Conservation (phyloP, 2,888 invertebrate genomes). For the Podotricha telesiphe region DNA sequence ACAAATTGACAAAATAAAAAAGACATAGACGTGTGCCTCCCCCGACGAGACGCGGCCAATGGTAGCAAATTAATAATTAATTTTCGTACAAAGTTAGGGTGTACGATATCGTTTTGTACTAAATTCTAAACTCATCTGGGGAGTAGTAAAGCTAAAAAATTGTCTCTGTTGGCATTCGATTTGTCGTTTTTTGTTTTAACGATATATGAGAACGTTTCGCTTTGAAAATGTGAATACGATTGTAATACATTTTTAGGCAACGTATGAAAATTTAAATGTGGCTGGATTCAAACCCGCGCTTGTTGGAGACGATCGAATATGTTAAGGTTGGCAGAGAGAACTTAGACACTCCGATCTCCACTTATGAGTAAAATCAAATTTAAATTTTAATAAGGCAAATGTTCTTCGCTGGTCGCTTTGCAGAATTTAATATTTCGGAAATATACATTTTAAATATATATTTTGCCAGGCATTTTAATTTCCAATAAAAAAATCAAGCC, state of each 20-base stretch:
- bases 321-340: no score
- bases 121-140: constrained; percentile 72
- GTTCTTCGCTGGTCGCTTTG: no score
- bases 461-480: no score
- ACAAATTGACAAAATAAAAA: constrained; percentile 54
- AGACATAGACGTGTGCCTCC: constrained; percentile 58
- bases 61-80: constrained; percentile 82
- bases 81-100: constrained; percentile 72
- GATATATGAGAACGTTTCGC: constrained; percentile 21
- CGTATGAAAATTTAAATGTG: no score
- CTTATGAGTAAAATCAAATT: no score
- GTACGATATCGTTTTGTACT: constrained; percentile 74
- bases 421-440: no score
- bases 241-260: neutral
- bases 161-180: constrained; percentile 56
- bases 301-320: no score
- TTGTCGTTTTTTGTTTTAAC: constrained; percentile 52
- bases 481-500: no score
- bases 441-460: no score
- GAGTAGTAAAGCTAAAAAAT: constrained; percentile 70
- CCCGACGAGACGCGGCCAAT: constrained; percentile 56
- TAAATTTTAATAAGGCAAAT: no score
- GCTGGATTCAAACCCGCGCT: no score
- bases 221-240: neutral
- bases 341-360: no score